These are phyloP conservation scores for Hassar affinis DNA, from an alignment of 2,113 vertebrate genomes.

Conservation along the genomic window DNA sequence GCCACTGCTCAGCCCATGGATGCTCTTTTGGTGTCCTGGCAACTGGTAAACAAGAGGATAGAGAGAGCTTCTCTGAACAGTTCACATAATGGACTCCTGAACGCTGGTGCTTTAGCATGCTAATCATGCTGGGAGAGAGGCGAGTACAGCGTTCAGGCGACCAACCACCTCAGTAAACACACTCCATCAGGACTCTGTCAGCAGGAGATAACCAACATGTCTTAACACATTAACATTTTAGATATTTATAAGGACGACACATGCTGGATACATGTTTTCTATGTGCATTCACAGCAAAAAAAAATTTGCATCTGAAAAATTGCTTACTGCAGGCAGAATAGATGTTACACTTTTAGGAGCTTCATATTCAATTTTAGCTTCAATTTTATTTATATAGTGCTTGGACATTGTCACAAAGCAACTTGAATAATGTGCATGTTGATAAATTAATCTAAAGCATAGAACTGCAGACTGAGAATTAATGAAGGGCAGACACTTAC, in stretches of 20 bases:
- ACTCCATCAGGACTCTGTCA: slow-evolving; percentile 26
- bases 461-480: neutral
- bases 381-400: neutral
- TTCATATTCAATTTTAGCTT: too few species aligned
- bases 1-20: slow-evolving; percentile 43
- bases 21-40: slow-evolving; percentile 59
- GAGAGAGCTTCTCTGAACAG: slow-evolving; percentile 63
- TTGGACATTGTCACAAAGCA: neutral
- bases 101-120: slow-evolving; percentile 68
- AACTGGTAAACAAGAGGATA: slow-evolving; percentile 51
- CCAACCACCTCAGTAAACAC: slow-evolving; percentile 35
- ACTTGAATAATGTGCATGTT: neutral
- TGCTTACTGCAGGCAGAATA: neutral
- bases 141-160: neutral
- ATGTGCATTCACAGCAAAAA: neutral
- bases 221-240: slow-evolving; percentile 33
- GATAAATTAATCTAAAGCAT: neutral
- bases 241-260: slow-evolving; percentile 30
- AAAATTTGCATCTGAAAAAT: neutral
- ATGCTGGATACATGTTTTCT: neutral
- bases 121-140: slow-evolving; percentile 62
- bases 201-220: slow-evolving; percentile 34
- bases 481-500: neutral
- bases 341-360: neutral
- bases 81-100: slow-evolving; percentile 59